A percentile compares a stretch with the other conserved stretches of the same genome.
These are phyloP conservation scores for Grantiella picta DNA, from an alignment of 2,113 vertebrate genomes.

Conservation along the genomic window DNA sequence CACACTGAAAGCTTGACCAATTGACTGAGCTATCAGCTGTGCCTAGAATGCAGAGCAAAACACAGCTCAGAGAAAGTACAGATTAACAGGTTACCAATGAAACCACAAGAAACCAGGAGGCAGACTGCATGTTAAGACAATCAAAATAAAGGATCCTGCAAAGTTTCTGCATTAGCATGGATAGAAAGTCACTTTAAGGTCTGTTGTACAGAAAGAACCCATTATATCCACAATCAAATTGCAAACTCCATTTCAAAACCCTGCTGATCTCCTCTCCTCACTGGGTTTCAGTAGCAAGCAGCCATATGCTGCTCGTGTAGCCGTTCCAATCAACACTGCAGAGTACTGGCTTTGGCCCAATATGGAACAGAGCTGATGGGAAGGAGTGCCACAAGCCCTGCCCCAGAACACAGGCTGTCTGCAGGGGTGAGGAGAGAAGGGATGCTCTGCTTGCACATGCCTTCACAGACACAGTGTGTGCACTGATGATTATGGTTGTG, in stretches of 20 bases:
- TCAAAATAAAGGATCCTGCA: background rate
- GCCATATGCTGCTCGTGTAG: background rate
- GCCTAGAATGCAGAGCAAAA: constrained; percentile 73
- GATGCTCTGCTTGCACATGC: background rate
- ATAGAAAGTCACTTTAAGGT: background rate
- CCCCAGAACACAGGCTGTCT: background rate
- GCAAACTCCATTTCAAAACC: background rate
- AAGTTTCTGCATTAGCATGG: background rate
- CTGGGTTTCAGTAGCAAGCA: background rate
- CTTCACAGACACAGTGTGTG: background rate
- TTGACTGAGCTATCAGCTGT: constrained; percentile 98
- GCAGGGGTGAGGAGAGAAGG: background rate
- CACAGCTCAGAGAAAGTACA: background rate
- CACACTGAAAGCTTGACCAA: constrained; percentile 97
- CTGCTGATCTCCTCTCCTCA: background rate
- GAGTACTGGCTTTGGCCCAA: background rate
- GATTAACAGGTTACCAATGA: background rate
- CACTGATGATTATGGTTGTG: background rate
- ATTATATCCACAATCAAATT: background rate
- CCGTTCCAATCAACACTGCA: background rate
- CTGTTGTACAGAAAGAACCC: background rate
- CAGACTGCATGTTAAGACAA: background rate
- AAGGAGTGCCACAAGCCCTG: background rate
- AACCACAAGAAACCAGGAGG: background rate
- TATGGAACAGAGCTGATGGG: background rate